Evolutionary conservation across 2,888 invertebrate species (phyloP).

Genomic region (Cryptus armator): DNA sequence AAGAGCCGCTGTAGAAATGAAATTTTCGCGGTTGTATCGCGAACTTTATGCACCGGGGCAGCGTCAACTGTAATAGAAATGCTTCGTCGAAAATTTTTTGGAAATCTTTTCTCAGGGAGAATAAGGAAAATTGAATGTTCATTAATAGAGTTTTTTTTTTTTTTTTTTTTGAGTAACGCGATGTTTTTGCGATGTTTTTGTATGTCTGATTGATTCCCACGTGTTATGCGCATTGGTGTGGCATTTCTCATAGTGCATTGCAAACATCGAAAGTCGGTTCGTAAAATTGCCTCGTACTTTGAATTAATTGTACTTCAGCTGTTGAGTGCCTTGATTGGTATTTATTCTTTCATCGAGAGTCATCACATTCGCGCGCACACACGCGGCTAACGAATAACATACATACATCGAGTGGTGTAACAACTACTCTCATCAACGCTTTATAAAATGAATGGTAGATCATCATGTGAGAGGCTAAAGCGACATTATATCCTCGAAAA

Average conservation of each 20-base stretch:
- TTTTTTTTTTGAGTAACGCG: no score
- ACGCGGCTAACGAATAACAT: slow-evolving; percentile 17
- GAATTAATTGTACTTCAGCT: neutral
- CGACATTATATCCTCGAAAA: neutral
- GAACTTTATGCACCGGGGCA: neutral
- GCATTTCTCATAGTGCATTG: no score
- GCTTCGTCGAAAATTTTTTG: neutral
- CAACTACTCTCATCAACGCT: slow-evolving; percentile 32
- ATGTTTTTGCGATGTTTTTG: no score
- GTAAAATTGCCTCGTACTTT: slow-evolving; percentile 16
- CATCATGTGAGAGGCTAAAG: neutral
- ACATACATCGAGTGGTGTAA: neutral
- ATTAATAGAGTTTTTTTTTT: no score
- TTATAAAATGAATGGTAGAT: neutral
- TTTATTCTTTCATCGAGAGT: slow-evolving; percentile 40
- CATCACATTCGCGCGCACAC: slow-evolving; percentile 13
- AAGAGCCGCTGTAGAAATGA: slow-evolving; percentile 20
- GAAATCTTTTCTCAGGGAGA: neutral
- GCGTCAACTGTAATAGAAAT: neutral
- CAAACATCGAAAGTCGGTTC: neutral
- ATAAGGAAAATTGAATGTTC: neutral
- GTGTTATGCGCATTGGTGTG: no score
- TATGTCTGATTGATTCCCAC: no score
- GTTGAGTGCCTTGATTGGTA: slow-evolving; percentile 26
- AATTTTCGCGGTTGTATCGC: slow-evolving; percentile 26